phyloP scores from a whole-genome alignment of 2,888 invertebrate genomes.

The Thera britannica region DNA sequence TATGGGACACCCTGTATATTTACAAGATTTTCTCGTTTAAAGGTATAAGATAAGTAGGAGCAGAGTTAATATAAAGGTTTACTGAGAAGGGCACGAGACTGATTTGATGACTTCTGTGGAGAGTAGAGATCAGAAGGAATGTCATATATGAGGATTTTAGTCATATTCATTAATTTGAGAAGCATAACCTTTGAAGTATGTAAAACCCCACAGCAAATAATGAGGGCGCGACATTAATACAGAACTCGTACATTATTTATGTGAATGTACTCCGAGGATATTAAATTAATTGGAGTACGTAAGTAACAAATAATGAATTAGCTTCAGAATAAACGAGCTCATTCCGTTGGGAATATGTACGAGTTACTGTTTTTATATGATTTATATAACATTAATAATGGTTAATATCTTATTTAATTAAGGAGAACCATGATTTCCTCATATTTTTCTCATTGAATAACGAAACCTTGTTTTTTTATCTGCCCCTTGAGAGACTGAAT shows the following conservation, averaged over 20 bases:
- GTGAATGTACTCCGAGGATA: constrained; percentile 14
- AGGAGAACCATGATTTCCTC: too few relatives aligned
- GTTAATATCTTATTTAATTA: too few relatives aligned
- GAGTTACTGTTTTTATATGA: neutral
- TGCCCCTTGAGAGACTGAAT: too few relatives aligned
- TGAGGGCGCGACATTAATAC: constrained; percentile 13
- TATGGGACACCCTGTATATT: too few relatives aligned
- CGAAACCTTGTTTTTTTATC: too few relatives aligned
- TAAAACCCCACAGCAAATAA: neutral
- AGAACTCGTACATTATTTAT: constrained; percentile 20
- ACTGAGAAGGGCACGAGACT: too few relatives aligned
- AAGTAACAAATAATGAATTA: constrained; percentile 19
- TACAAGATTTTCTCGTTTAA: too few relatives aligned
- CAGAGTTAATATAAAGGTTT: too few relatives aligned
- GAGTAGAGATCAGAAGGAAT: neutral
- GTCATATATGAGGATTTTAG: neutral
- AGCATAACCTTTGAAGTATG: neutral
- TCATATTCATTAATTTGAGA: neutral
- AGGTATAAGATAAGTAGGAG: too few relatives aligned
- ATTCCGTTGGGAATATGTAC: neutral
- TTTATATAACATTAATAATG: neutral
- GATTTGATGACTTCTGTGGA: too few relatives aligned
- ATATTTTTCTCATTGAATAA: too few relatives aligned
- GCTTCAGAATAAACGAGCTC: constrained; percentile 8
- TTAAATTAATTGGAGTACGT: constrained; percentile 24